Percentiles rank a stretch among this genome's conserved stretches.
Conservation (phyloP, 2,888 invertebrate species). For the Trisateles emortualis region DNA sequence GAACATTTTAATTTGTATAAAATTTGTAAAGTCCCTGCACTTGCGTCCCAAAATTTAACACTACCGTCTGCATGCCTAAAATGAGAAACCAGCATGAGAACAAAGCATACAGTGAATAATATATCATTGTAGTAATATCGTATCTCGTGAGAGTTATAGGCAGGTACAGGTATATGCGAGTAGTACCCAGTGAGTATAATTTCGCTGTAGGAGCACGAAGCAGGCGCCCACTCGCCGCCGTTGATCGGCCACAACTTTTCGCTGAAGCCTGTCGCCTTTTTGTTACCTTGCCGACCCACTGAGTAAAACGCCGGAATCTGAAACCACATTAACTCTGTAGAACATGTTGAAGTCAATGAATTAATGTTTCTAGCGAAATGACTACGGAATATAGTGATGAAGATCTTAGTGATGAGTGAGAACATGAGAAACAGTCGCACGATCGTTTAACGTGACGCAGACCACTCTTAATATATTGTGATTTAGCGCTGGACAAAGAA, state of each 20-base stretch:
- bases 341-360: too few species aligned
- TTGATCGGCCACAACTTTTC: constrained; percentile 98
- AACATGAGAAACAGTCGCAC: too few species aligned
- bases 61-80: constrained; percentile 99
- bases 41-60: constrained; percentile 99
- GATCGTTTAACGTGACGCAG: too few species aligned
- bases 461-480: too few species aligned
- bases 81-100: background rate
- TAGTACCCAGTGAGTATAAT: constrained; percentile 98
- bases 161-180: background rate
- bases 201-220: constrained; percentile 98
- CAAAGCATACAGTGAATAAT: too few species aligned
- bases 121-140: background rate
- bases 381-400: too few species aligned
- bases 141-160: too few species aligned
- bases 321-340: background rate
- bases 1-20: constrained; percentile 99
- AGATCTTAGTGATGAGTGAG: too few species aligned
- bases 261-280: constrained; percentile 94
- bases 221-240: constrained; percentile 98
- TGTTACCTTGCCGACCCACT: constrained; percentile 92
- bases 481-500: too few species aligned
- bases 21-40: constrained; percentile 97
- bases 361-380: too few species aligned
- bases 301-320: constrained; percentile 97